phyloP scores from a whole-genome alignment of 2,113 vertebrate genomes.

The Cyprinodon brontotheroides region DNA sequence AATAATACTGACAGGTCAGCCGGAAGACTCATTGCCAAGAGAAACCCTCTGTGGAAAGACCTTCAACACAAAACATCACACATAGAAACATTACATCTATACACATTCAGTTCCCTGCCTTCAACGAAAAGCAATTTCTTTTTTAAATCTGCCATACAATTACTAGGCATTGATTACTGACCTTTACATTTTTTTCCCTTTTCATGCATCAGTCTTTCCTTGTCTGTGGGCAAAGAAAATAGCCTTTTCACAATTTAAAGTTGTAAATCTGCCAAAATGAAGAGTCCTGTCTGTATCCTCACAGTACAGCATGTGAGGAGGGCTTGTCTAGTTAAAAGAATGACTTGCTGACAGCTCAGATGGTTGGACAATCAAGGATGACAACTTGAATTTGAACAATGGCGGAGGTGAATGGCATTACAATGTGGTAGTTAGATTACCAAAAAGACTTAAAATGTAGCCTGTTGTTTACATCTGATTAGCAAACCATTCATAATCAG shows the following conservation, averaged over 20 bases:
- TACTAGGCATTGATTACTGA: slow-evolving; percentile 65
- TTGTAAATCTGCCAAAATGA: slow-evolving; percentile 32
- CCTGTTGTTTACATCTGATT: too few species aligned
- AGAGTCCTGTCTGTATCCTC: slow-evolving; percentile 11
- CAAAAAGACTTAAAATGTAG: too few species aligned
- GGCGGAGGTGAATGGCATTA: too few species aligned
- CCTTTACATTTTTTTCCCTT: slow-evolving; percentile 52
- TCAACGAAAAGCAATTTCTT: slow-evolving; percentile 64
- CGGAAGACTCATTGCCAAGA: slow-evolving; percentile 64
- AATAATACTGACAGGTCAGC: slow-evolving; percentile 69
- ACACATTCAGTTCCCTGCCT: slow-evolving; percentile 27
- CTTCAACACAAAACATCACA: slow-evolving; percentile 21
- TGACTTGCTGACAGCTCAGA: slow-evolving; percentile 24
- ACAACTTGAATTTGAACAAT: slow-evolving; percentile 33
- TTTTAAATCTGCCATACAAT: slow-evolving; percentile 65
- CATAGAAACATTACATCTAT: slow-evolving; percentile 13
- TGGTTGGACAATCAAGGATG: slow-evolving; percentile 57
- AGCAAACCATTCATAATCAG: too few species aligned
- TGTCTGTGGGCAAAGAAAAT: slow-evolving; percentile 30
- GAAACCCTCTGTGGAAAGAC: slow-evolving; percentile 37
- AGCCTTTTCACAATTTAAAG: slow-evolving; percentile 12
- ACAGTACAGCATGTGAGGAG: background rate
- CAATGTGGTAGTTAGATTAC: too few species aligned
- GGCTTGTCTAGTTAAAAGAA: slow-evolving; percentile 6
- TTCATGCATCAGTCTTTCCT: slow-evolving; percentile 40